A percentile compares a stretch with the other conserved stretches of the same genome.
phyloP scores from a whole-genome alignment of 1,140 invertebrate species.

The Formica exsecta region DNA sequence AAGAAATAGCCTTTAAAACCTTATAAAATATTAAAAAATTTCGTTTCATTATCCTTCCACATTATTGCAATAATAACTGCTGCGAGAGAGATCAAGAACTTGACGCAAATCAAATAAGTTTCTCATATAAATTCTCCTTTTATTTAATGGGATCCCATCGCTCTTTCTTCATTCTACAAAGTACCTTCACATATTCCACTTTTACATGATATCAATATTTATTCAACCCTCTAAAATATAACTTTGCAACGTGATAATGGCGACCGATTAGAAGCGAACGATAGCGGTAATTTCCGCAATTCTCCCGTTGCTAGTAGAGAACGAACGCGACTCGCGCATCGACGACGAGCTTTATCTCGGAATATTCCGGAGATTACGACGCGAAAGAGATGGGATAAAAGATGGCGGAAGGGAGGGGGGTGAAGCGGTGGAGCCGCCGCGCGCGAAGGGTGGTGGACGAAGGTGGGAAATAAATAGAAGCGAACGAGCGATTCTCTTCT shows the following conservation, averaged over 20 bases:
- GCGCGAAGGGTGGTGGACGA: conserved; percentile 1
- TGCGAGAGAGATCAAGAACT: too few species aligned
- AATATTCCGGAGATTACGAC: conserved; percentile 33
- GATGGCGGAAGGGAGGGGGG: not conserved
- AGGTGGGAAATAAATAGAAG: conserved; percentile 31
- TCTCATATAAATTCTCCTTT: not conserved
- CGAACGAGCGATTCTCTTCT: not conserved
- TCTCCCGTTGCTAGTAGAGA: conserved; percentile 1
- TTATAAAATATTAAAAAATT: not conserved
- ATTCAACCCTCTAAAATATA: not conserved
- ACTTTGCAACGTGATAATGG: not conserved
- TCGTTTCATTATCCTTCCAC: not conserved
- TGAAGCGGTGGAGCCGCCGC: too few species aligned
- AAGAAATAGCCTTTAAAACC: not conserved
- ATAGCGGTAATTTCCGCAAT: conserved; percentile 37
- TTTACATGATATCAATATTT: not conserved
- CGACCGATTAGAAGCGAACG: conserved; percentile 4
- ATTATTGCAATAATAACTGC: not conserved
- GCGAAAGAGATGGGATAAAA: conserved; percentile 7
- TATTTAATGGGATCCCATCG: not conserved
- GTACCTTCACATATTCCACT: conserved; percentile 2
- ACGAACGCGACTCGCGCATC: conserved; percentile 2
- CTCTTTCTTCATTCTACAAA: not conserved
- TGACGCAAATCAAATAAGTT: not conserved
- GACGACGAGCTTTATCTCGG: conserved; percentile 15